A percentile compares a stretch with the other conserved stretches of the same genome.
These are phyloP conservation scores for Pristionchus maxplancki DNA, from an alignment of 2,888 invertebrate species.

Conservation along the genomic window DNA sequence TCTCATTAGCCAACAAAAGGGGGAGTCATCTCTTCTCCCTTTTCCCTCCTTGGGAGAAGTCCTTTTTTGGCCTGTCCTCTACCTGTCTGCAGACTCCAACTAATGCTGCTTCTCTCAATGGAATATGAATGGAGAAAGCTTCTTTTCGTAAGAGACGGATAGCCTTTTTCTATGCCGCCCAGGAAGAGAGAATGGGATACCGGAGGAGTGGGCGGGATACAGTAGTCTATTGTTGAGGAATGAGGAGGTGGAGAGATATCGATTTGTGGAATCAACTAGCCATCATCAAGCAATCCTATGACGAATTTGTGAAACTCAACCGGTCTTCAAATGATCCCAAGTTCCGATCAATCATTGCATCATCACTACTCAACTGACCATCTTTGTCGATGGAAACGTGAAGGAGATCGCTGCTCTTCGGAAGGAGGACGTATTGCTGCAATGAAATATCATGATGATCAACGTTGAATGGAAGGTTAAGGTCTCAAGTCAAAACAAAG, in stretches of 20 bases:
- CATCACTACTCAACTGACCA: background rate
- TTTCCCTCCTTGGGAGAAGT: background rate
- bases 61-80: constrained; percentile 41
- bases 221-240: background rate
- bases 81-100: constrained; percentile 13
- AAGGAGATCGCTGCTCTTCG: constrained; percentile 36
- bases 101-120: background rate
- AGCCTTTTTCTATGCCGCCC: background rate
- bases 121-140: constrained; percentile 14
- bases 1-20: constrained; percentile 45
- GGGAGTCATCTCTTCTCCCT: constrained; percentile 19
- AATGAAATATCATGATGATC: background rate
- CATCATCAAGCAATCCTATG: too few relatives aligned
- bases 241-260: too few relatives aligned
- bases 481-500: too few relatives aligned
- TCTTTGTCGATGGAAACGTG: constrained; percentile 19
- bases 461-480: background rate
- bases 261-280: too few relatives aligned
- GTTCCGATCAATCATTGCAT: background rate
- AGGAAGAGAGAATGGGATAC: background rate
- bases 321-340: background rate
- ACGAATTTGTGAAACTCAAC: background rate
- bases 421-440: constrained; percentile 32
- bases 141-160: background rate
- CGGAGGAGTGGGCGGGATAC: background rate